These are phyloP conservation scores for Hyperoodon ampullatus DNA, from an alignment of 2,113 vertebrate genomes.

Conservation along the genomic window DNA sequence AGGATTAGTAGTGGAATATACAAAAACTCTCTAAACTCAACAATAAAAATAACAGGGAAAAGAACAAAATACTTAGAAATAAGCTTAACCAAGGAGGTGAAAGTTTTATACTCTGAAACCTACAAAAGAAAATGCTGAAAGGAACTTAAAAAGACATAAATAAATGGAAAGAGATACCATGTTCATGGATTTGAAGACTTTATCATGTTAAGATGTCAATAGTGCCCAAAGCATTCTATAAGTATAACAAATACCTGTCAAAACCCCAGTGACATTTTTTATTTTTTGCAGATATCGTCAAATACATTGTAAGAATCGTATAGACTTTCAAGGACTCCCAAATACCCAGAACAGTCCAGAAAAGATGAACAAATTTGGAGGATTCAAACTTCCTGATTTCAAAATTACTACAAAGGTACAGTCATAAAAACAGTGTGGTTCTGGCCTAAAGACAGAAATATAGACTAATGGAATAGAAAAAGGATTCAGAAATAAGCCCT, in stretches of 20 bases:
- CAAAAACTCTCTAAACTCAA: neutral
- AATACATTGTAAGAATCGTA: neutral
- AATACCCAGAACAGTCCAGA: neutral
- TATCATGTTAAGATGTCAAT: neutral
- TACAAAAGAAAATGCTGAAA: neutral
- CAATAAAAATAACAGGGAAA: neutral
- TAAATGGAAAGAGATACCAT: neutral
- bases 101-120: neutral
- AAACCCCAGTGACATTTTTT: neutral
- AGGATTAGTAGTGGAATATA: neutral
- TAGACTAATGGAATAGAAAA: neutral
- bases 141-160: neutral
- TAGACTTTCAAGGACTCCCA: neutral
- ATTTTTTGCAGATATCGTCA: neutral
- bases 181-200: neutral
- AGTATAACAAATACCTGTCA: neutral
- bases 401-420: neutral
- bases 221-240: neutral
- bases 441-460: neutral
- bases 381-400: neutral
- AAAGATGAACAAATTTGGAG: neutral
- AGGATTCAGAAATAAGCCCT: neutral
- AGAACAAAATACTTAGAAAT: neutral
- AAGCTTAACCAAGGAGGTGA: neutral
- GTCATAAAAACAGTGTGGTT: neutral